Evolutionary conservation across 2,797 vertebrate species (phyloP).

Genomic region (Danio albolineatus): DNA sequence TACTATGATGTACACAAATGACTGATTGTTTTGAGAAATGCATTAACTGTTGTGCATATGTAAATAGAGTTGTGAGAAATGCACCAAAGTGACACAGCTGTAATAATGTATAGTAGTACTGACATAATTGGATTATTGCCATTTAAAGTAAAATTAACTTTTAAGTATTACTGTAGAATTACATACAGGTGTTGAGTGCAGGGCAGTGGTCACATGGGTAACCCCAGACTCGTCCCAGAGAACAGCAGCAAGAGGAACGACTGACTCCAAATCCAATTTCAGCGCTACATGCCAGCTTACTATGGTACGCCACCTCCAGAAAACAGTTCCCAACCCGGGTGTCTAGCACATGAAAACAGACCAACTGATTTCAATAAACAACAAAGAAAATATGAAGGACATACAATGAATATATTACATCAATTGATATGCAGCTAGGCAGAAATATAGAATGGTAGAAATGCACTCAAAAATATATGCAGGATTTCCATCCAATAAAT

Average conservation of each 20-base stretch:
- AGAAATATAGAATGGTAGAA: too few species aligned
- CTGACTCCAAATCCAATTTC: slow-evolving; percentile 85
- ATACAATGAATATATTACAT: too few species aligned
- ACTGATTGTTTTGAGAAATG: too few species aligned
- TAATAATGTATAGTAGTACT: neutral
- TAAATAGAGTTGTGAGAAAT: too few species aligned
- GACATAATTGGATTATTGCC: neutral
- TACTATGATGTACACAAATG: too few species aligned
- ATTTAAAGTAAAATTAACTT: neutral
- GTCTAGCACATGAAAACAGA: slow-evolving; percentile 67
- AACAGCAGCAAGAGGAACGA: slow-evolving; percentile 86
- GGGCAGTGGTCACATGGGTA: slow-evolving; percentile 85
- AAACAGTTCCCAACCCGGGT: slow-evolving; percentile 84
- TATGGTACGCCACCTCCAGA: slow-evolving; percentile 70
- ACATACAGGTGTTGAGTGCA: slow-evolving; percentile 83
- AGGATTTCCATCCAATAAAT: too few species aligned
- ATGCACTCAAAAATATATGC: too few species aligned
- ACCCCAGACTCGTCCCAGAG: slow-evolving; percentile 83
- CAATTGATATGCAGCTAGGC: too few species aligned
- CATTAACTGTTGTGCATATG: too few species aligned
- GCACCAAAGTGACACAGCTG: neutral
- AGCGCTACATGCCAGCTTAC: slow-evolving; percentile 79
- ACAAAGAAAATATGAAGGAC: neutral
- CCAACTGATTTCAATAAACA: neutral
- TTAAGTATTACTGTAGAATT: slow-evolving; percentile 6